Conservation (phyloP, 2,888 invertebrate genomes). For the Dicycla oo region DNA sequence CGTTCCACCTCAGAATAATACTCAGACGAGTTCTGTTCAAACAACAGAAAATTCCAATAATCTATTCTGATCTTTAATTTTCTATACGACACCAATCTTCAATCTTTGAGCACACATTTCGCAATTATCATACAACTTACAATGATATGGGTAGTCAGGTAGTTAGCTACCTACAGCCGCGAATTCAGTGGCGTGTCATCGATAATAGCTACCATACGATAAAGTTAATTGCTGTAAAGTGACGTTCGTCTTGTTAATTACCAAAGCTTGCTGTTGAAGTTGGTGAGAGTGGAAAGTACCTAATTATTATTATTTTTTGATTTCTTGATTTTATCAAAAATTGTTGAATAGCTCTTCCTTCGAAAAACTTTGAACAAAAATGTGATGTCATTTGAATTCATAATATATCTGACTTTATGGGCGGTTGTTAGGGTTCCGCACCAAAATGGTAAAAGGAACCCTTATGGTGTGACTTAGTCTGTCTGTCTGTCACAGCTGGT, state of each 20-base stretch:
- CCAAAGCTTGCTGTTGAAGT: no score
- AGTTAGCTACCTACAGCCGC: not conserved
- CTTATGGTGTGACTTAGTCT: no score
- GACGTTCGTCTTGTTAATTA: not conserved
- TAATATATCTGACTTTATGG: no score
- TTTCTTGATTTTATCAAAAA: no score
- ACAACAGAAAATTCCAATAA: not conserved
- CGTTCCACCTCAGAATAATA: not conserved
- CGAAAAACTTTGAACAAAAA: no score
- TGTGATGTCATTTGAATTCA: no score
- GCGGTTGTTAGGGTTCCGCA: no score
- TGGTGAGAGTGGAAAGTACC: no score
- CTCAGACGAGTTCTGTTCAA: not conserved
- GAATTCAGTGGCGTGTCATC: slow-evolving; percentile 38
- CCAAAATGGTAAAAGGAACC: no score
- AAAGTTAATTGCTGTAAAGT: slow-evolving; percentile 28
- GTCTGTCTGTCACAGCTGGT: no score
- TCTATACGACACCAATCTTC: not conserved
- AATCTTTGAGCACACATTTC: slow-evolving; percentile 5
- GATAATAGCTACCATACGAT: slow-evolving; percentile 34
- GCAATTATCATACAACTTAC: slow-evolving; percentile 1
- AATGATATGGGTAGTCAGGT: slow-evolving; percentile 26
- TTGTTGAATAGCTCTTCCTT: no score
- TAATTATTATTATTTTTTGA: no score
- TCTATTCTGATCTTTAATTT: not conserved